phyloP scores from a whole-genome alignment of 2,888 invertebrate genomes.

The Tenthredo scrophulariae region DNA sequence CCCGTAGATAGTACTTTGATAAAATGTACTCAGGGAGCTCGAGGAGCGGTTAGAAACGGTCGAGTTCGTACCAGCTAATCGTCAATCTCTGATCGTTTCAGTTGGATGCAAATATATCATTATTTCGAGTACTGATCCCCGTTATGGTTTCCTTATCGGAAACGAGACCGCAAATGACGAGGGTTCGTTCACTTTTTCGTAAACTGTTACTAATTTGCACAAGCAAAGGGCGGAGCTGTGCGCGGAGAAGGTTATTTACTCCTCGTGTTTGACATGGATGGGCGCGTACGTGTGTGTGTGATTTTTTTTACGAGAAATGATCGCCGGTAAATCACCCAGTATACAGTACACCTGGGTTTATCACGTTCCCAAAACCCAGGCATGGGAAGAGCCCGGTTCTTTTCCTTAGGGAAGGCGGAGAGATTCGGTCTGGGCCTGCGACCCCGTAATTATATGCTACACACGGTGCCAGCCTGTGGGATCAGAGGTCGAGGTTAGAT shows the following conservation, averaged over 20 bases:
- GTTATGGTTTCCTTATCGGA: not conserved
- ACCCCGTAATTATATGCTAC: slow-evolving; percentile 77
- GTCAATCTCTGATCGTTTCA: slow-evolving; percentile 40
- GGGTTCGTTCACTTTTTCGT: not conserved
- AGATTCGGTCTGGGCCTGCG: slow-evolving; percentile 56
- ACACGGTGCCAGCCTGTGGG: slow-evolving; percentile 68
- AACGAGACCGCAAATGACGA: not conserved
- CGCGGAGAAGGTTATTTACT: not conserved
- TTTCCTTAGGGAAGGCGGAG: slow-evolving; percentile 41
- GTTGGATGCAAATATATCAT: slow-evolving; percentile 31
- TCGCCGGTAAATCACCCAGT: slow-evolving; percentile 32
- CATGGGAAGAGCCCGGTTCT: slow-evolving; percentile 41
- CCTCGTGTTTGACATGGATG: not conserved
- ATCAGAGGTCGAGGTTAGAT: slow-evolving; percentile 74
- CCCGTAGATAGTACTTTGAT: slow-evolving; percentile 41
- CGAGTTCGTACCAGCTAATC: slow-evolving; percentile 44
- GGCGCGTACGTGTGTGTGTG: not conserved
- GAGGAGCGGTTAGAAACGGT: not conserved
- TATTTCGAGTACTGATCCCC: not conserved
- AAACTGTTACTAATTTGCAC: not conserved
- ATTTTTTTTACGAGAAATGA: slow-evolving; percentile 49
- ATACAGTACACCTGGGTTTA: slow-evolving; percentile 35
- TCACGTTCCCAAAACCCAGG: slow-evolving; percentile 33
- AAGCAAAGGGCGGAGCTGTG: not conserved
- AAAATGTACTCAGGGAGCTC: not conserved